Base-by-base conservation (phyloP, 2,113 vertebrate species). In the Bubo blakistoni region DNA sequence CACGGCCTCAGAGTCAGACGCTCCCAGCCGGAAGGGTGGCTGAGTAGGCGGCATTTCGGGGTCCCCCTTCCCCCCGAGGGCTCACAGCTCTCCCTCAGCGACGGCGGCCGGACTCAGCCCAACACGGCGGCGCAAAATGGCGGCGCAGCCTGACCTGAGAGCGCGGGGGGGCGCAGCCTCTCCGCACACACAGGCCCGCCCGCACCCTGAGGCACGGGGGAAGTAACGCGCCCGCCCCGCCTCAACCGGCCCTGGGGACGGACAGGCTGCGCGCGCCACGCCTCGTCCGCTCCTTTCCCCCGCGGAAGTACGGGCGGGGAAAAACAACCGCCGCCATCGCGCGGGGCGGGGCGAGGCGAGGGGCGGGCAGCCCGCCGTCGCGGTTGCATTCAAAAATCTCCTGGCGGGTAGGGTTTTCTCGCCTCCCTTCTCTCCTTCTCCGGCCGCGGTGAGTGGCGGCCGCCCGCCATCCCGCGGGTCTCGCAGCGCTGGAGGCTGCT, bases 341-440 rank as follows among this genome's bases (percentile, higher is more conserved):
- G 36, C 34, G 11, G 81, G 86, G 89, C 79, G 86, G 51, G 6
- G 61, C 66, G 36, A 36, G 27, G 18, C 47, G 34, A 44, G 18
- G 32, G 83, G 57, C 38, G 77, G 72, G 21, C 38, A 10, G 21
- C 1, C 9, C 4, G 42, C 42, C 11, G 4, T 13, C 4, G 26
- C 25, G 52, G 7, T 54, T 25, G 7, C 19, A 7, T 88, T 95
- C 79, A 61, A 92, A 95, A 78, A 1, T 59, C n/a, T 49, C 11
- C 36, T 2, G 54, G 83, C 49, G 46, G 38, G 22, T 1, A 2
- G 2, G 1, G 8, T 10, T 8, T 27, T 4, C 3, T 11, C 2
- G 2, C 4, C 2, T 5, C 4, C 1, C 1, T 16, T 5, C 2
- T 0, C 1, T 42, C 2, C 2, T 9, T 13, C 1, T 6, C 8